Percentiles rank a stretch among this genome's conserved stretches.
phyloP scores from a whole-genome alignment of 2,888 invertebrate genomes.

The Melinaea marsaeus region DNA sequence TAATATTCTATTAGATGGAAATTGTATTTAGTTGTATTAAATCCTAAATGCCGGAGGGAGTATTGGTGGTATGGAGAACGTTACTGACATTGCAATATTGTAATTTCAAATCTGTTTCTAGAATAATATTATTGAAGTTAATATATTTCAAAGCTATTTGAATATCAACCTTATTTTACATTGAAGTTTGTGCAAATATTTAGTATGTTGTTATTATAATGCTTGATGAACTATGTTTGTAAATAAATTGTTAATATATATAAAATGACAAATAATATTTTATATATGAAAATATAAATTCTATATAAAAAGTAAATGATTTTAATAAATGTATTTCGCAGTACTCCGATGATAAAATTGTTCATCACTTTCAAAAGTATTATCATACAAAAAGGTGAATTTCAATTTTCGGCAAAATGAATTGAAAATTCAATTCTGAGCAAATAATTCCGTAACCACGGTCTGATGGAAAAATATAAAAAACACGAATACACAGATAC shows the following conservation, averaged over 20 bases:
- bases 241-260: no score
- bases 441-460: slow-evolving; percentile 30
- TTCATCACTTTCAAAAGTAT: slow-evolving; percentile 12
- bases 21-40: not conserved
- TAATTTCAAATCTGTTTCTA: slow-evolving; percentile 1
- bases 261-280: no score
- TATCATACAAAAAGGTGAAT: slow-evolving; percentile 21
- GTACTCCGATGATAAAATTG: not conserved
- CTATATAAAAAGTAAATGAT: not conserved
- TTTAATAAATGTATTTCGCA: not conserved
- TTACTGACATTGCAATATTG: not conserved
- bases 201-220: no score
- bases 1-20: no score
- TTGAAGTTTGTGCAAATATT: not conserved
- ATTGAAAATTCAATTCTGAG: slow-evolving; percentile 38
- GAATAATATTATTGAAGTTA: slow-evolving; percentile 2
- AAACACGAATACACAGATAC: slow-evolving; percentile 5
- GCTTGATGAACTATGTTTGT: no score
- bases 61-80: not conserved
- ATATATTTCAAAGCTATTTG: not conserved
- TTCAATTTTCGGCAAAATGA: slow-evolving; percentile 33
- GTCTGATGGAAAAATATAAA: slow-evolving; percentile 8
- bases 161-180: not conserved
- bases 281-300: not conserved
- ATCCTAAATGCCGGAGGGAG: not conserved